Percentiles rank a stretch among this genome's conserved stretches.
These are phyloP conservation scores for Scophthalmus maximus DNA, from an alignment of 2,113 vertebrate species.

Conservation along the genomic window DNA sequence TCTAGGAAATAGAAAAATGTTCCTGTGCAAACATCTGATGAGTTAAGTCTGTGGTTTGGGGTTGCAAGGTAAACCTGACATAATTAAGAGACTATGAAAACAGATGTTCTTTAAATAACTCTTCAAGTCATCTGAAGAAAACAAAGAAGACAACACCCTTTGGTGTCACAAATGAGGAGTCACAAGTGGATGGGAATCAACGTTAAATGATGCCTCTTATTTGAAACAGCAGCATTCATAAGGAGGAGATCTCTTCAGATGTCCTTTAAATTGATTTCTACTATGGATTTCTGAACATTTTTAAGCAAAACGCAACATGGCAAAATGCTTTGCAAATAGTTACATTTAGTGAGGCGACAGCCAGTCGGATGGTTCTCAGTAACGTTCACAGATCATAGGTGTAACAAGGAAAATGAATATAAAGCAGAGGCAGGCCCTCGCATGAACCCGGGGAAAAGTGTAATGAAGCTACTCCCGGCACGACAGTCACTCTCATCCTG, in stretches of 20 bases:
- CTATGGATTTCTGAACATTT: not conserved
- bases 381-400: slow-evolving; percentile 34
- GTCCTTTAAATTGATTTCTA: not conserved
- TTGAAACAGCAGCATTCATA: not conserved
- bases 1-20: too few relatives aligned
- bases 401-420: slow-evolving; percentile 48
- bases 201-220: not conserved
- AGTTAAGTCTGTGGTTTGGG: not conserved
- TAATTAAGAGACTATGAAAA: not conserved
- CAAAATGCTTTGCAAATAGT: not conserved
- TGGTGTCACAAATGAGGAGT: not conserved
- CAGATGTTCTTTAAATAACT: not conserved
- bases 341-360: not conserved
- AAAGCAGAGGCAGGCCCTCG: slow-evolving; percentile 42
- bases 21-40: not conserved
- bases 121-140: not conserved
- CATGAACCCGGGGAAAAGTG: slow-evolving; percentile 36
- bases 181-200: not conserved
- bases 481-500: slow-evolving; percentile 43
- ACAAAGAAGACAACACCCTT: not conserved
- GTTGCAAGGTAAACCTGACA: not conserved
- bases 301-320: not conserved
- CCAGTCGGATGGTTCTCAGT: slow-evolving; percentile 6
- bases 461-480: slow-evolving; percentile 50
- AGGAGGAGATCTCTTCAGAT: not conserved